Conservation (phyloP, 2,113 vertebrate genomes). For the Casuarius casuarius region DNA sequence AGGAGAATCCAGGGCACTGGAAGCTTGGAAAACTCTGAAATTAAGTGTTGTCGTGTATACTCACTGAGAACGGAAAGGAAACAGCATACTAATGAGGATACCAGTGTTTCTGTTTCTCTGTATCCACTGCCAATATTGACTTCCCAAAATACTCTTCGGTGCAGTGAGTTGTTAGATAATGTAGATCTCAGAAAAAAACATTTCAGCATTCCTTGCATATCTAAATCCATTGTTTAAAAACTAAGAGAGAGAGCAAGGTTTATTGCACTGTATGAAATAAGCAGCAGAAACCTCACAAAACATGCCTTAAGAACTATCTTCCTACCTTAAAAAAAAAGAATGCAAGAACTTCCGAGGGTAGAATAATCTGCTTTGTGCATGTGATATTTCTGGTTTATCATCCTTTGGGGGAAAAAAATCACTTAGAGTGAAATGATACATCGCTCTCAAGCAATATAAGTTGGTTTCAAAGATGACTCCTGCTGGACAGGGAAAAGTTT, state of each 20-base stretch:
- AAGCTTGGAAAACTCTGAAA: not conserved
- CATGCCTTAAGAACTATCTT: not conserved
- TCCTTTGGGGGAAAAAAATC: rapidly evolving
- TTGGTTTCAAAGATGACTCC: not conserved
- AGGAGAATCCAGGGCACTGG: not conserved
- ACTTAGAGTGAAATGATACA: not conserved
- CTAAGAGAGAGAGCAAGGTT: not conserved
- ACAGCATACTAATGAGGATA: not conserved
- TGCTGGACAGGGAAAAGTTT: not conserved
- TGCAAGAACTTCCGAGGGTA: not conserved
- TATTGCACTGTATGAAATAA: not conserved
- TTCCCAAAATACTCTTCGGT: not conserved
- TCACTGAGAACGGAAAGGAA: not conserved
- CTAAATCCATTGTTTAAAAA: not conserved
- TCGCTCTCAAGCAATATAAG: not conserved
- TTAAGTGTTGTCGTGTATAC: not conserved
- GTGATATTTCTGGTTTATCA: not conserved
- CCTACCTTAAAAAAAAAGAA: not conserved
- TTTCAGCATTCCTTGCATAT: not conserved
- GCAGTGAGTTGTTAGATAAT: not conserved
- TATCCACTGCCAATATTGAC: not conserved
- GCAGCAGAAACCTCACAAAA: not conserved
- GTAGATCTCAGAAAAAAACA: not conserved
- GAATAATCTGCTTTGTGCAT: not conserved
- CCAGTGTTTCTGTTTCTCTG: not conserved